Percentiles rank a stretch among this genome's conserved stretches.
These are phyloP conservation scores for Acronicta psi DNA, from an alignment of 2,888 invertebrate species.

Conservation along the genomic window DNA sequence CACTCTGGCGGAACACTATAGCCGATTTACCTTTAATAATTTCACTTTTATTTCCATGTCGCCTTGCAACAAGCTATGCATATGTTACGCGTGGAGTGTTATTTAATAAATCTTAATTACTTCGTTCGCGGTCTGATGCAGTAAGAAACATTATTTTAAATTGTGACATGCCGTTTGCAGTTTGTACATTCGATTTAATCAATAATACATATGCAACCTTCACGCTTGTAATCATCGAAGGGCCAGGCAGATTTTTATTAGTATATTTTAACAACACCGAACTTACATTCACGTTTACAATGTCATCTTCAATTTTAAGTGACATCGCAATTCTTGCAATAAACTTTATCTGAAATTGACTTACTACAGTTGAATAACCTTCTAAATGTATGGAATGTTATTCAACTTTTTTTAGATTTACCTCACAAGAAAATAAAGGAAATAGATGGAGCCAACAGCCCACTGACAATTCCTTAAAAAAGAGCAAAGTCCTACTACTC, in stretches of 20 bases:
- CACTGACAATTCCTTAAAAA: too few species aligned
- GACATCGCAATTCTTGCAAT: background rate
- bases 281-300: background rate
- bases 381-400: too few species aligned
- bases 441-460: too few species aligned
- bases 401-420: too few species aligned
- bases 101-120: constrained; percentile 33
- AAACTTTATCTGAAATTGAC: too few species aligned
- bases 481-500: too few species aligned
- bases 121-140: constrained; percentile 6
- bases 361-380: too few species aligned
- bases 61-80: constrained; percentile 7
- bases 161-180: constrained; percentile 35
- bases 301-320: background rate
- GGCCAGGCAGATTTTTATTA: constrained; percentile 5
- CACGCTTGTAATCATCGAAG: constrained; percentile 6
- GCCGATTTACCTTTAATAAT: constrained; percentile 1
- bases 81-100: constrained; percentile 8
- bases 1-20: background rate
- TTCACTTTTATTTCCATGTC: constrained; percentile 12
- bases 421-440: too few species aligned
- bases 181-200: constrained; percentile 31
- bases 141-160: constrained; percentile 18
- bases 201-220: constrained; percentile 19
- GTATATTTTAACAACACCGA: background rate